Base-by-base conservation (phyloP, 2,888 invertebrate species). In the Chaetogeoica ovagalla region DNA sequence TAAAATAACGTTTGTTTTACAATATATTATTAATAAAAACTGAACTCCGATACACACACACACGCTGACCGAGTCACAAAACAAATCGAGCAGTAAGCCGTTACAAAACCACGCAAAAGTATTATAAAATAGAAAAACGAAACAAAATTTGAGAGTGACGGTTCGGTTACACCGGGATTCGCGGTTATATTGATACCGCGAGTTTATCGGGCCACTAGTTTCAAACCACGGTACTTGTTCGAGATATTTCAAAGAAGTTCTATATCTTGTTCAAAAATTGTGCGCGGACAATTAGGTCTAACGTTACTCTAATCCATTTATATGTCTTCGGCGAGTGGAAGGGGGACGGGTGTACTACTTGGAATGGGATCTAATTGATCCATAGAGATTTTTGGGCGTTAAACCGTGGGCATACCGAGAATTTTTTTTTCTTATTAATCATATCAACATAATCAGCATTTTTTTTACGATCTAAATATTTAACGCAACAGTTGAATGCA, bases 371-470 rank as follows among this genome's bases (percentile, higher is more conserved):
- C 43, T 23, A 71, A 59, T 39, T 23, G 59, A 57, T 60, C 17
- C 17, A 30, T 52, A 30, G 17, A n/a, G 17, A 1, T 60, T 60
- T 60, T 60, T 48, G 72, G 72, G 72, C 72, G 72, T 72, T 9
- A 43, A 43, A 9, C 21, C 43, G 21, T n/a, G 7, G 6, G 1
- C 39, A 5, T 21, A 65, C n/a, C 43, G n/a, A 39, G 30, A 30
- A 30, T 30, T 30, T 30, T 21, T 65, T 43, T 39, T 13, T 30
- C 1, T 30, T 30, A 30, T 30, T 30, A 30, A 19, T 4, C 55
- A 55, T 55, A 55, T 55, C 48, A 48, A 48, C 48, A 48, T 13
- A 48, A 15, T 11, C 48, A 48, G 13, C 48, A 13, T 48, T 48
- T 48, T 48, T 48, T 30, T 30, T 43, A 43, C 6, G 11, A 43